phyloP scores from a whole-genome alignment of 1,140 invertebrate species.

The Lordiphosa mommai region DNA sequence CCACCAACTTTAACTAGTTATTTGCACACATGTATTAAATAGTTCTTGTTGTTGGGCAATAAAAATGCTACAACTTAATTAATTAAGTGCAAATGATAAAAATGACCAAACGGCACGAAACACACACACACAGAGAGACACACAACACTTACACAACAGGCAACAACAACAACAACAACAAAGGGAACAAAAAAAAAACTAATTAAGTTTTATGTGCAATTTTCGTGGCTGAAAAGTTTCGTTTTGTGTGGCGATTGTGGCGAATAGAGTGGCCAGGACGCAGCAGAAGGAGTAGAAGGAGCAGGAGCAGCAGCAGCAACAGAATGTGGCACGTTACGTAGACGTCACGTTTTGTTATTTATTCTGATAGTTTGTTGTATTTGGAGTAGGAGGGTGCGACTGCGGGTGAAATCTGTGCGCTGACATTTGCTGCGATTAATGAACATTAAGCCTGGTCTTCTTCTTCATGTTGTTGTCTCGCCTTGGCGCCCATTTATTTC shows the following conservation, averaged over 20 bases:
- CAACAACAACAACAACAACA: constrained; percentile 19
- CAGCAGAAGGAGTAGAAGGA: too few species aligned
- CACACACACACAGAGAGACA: constrained; percentile 8
- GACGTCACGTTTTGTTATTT: constrained; percentile 60
- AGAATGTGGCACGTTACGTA: constrained; percentile 48
- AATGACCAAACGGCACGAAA: constrained; percentile 69
- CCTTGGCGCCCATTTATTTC: constrained; percentile 52
- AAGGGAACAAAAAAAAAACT: constrained; percentile 54
- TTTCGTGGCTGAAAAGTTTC: constrained; percentile 75
- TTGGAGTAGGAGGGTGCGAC: constrained; percentile 3
- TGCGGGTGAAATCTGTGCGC: constrained; percentile 50
- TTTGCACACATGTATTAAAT: constrained; percentile 19
- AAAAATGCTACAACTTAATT: constrained; percentile 76
- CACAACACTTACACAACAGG: constrained; percentile 10
- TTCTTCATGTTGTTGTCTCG: constrained; percentile 39
- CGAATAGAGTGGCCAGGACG: constrained; percentile 8
- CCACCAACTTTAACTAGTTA: too few species aligned
- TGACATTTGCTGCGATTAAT: constrained; percentile 69
- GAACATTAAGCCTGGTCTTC: constrained; percentile 38
- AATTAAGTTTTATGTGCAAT: constrained; percentile 78
- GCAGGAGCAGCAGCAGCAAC: not conserved
- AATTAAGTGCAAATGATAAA: constrained; percentile 78
- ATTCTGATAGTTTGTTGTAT: constrained; percentile 53
- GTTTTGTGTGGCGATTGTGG: constrained; percentile 45
- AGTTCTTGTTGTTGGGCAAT: constrained; percentile 52